Evolutionary conservation across 2,888 invertebrate genomes (phyloP).

Genomic region (Neoascia interrupta): DNA sequence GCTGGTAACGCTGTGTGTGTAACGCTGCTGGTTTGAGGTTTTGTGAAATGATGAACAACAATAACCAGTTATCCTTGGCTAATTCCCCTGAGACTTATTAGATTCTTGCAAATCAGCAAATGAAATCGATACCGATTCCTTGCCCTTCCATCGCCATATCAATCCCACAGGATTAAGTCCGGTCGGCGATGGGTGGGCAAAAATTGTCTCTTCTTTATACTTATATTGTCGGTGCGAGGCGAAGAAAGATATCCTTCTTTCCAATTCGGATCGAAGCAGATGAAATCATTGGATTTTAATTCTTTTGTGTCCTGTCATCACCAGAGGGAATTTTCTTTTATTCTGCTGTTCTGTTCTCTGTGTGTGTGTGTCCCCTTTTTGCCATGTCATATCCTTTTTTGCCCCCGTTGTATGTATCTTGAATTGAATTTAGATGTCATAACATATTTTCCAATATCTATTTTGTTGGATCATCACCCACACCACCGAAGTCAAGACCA

Average conservation of each 20-base stretch:
- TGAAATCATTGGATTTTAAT: slow-evolving; percentile 70
- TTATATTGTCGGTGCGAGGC: not conserved
- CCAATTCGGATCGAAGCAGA: slow-evolving; percentile 53
- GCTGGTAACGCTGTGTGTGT: too few species aligned
- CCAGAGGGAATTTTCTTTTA: slow-evolving; percentile 65
- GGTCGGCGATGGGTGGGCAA: slow-evolving; percentile 23
- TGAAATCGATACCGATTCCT: slow-evolving; percentile 65
- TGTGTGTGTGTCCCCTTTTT: slow-evolving; percentile 33
- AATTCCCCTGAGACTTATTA: slow-evolving; percentile 66
- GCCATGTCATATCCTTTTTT: slow-evolving; percentile 58
- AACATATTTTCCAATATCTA: slow-evolving; percentile 68
- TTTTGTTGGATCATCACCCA: slow-evolving; percentile 62
- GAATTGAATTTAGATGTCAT: slow-evolving; percentile 69
- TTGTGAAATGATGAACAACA: slow-evolving; percentile 56
- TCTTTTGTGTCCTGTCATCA: slow-evolving; percentile 70
- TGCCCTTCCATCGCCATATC: slow-evolving; percentile 25
- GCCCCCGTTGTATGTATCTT: slow-evolving; percentile 18
- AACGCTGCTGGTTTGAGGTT: too few species aligned
- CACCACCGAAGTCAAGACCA: slow-evolving; percentile 52
- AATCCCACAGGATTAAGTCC: slow-evolving; percentile 66
- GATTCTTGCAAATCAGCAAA: slow-evolving; percentile 67
- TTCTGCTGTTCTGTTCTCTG: slow-evolving; percentile 6
- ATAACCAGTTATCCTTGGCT: slow-evolving; percentile 68
- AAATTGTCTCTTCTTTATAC: slow-evolving; percentile 18
- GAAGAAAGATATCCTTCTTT: slow-evolving; percentile 51